Evolutionary conservation across 1,140 invertebrate genomes (phyloP), one percentile per base, ranked within the genome.

Genomic region (Temnothorax nylanderi): DNA sequence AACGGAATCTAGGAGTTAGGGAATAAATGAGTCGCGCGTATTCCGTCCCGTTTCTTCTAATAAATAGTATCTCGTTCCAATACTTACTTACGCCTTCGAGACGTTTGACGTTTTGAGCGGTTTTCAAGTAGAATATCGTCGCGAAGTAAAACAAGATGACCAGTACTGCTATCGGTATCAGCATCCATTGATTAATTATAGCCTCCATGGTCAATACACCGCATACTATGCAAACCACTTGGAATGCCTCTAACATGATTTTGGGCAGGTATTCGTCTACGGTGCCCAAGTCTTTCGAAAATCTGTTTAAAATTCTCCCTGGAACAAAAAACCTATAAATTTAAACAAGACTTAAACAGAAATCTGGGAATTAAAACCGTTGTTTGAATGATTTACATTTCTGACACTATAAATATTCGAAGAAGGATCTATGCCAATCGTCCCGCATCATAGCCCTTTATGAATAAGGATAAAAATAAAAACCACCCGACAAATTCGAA

Each of bases 181-280:
- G 26, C 0, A 26, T 26, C 94, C 95, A 97, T 18, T 95, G 93
- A 93, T 97, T 96, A 1, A 97, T 92, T n/a, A 96, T 92, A 0
- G 94, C 91, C 0, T 97, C 95, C 13, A 97, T 93, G 0, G 96
- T 87, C 0, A 97, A 85, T 47, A 97, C 96, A 49, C 94, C 95
- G 10, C 91, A 26, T 90, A 96, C 93, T n/a, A 95, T 89, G 3
- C 93, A 89, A 58, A 90, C 91, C 62, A 95, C 92, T 80, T 97
- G 97, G 47, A 96, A 69, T 0, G 95, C 94, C 91, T 98, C 98
- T 89, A 98, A 96, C 90, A 97, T 96, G 18, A 96, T 94, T 90
- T 94, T 95, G 58, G 98, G 98, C 6, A 99, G 93, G 10, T 96
- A 71, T 92, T 98, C 98, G 94, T 98, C 98, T 88, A 98, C 96